Evolutionary conservation across 1,140 invertebrate species (phyloP).

Genomic region (Lepidurus couesii): DNA sequence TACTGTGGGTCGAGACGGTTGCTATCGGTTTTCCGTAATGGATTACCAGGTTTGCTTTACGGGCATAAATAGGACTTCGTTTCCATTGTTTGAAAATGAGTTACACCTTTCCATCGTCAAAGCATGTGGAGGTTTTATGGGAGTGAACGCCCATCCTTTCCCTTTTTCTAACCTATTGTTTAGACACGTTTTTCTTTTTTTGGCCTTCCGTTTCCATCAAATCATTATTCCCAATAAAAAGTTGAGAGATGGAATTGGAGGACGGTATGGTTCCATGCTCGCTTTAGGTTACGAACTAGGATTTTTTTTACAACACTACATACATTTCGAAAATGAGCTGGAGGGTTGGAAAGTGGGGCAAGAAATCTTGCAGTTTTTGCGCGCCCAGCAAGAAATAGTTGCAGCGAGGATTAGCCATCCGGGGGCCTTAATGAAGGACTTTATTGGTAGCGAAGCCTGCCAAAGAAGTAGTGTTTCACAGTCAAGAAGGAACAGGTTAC

Average conservation of each 20-base stretch:
- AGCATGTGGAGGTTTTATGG: neutral
- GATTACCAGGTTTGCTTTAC: neutral
- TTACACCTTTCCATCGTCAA: neutral
- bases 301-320: no score
- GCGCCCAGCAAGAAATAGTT: no score
- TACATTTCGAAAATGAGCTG: no score
- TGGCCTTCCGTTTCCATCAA: neutral
- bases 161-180: neutral
- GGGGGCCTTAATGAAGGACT: no score
- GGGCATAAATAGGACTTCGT: neutral
- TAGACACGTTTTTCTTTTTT: neutral
- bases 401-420: no score
- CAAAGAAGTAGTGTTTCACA: no score
- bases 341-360: no score
- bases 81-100: constrained; percentile 1
- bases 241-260: neutral
- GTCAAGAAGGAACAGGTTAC: no score
- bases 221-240: neutral
- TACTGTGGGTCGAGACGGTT: neutral
- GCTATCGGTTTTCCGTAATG: constrained; percentile 11
- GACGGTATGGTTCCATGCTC: no score
- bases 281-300: no score
- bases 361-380: no score
- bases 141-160: neutral
- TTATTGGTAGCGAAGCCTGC: no score